phyloP scores from a whole-genome alignment of 2,113 vertebrate species.

The Macroglossus sobrinus region DNA sequence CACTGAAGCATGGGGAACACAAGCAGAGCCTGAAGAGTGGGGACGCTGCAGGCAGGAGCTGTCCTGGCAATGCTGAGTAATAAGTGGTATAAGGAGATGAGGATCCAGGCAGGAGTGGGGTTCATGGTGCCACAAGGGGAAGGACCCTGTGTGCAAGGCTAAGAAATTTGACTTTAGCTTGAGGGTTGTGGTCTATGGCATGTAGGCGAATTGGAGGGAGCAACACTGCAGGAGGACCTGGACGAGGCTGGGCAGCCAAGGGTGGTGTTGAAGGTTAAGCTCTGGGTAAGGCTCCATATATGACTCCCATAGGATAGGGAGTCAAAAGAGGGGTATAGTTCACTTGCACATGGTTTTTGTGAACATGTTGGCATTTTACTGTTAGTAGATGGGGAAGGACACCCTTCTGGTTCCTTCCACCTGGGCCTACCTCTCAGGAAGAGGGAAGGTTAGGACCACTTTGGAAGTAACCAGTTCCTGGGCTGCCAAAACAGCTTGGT shows the following conservation, averaged over 20 bases:
- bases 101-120: background rate
- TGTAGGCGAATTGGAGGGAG: background rate
- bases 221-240: background rate
- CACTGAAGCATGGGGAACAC: background rate
- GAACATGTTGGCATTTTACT: background rate
- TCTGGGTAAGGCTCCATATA: background rate
- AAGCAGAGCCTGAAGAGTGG: background rate
- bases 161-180: background rate
- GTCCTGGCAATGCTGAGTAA: background rate
- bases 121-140: background rate
- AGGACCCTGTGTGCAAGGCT: background rate
- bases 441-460: background rate
- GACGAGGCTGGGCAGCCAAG: background rate
- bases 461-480: background rate
- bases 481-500: background rate
- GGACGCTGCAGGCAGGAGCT: background rate
- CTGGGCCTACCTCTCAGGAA: background rate
- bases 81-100: background rate
- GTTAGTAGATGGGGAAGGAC: background rate
- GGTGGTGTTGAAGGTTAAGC: background rate
- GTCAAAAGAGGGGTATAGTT: background rate
- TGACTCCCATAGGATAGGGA: background rate
- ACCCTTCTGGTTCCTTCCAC: background rate
- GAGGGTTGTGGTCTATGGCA: background rate
- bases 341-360: background rate